phyloP scores from a whole-genome alignment of 2,797 vertebrate species.

The Morelia viridis region DNA sequence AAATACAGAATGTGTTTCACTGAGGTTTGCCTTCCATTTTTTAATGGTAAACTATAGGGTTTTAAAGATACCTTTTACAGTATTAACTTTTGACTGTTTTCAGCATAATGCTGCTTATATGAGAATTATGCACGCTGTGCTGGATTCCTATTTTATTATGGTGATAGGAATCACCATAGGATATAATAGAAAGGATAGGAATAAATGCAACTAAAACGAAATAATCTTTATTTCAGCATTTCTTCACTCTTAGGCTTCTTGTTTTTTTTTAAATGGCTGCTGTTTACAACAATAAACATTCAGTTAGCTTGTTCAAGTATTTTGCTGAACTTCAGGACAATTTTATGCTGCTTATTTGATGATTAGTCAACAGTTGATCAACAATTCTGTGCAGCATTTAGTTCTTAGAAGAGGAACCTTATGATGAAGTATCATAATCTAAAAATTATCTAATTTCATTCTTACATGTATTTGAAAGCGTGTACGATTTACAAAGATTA shows the following conservation, averaged over 20 bases:
- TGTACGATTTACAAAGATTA: not conserved
- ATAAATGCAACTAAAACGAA: not conserved
- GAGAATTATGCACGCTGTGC: not conserved
- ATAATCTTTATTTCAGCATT: not conserved
- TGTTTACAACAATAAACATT: not conserved
- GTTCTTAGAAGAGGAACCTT: not conserved
- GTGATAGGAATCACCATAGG: too few relatives aligned
- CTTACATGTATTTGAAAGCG: not conserved
- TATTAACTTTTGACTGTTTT: not conserved
- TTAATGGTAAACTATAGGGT: not conserved
- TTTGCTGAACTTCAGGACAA: not conserved
- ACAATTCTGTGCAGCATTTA: not conserved
- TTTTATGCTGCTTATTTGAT: not conserved
- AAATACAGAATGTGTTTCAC: not conserved
- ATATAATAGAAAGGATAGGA: too few relatives aligned
- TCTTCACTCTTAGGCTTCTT: not conserved
- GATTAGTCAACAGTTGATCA: not conserved
- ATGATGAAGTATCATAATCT: not conserved
- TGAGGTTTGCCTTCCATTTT: not conserved
- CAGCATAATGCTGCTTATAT: not conserved
- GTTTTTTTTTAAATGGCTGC: not conserved
- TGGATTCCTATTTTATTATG: not conserved
- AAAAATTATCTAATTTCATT: not conserved
- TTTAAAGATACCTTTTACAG: not conserved
- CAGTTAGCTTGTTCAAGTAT: not conserved